phyloP scores from a whole-genome alignment of 2,888 invertebrate genomes.

The Scaptodrosophila latifasciaeformis region DNA sequence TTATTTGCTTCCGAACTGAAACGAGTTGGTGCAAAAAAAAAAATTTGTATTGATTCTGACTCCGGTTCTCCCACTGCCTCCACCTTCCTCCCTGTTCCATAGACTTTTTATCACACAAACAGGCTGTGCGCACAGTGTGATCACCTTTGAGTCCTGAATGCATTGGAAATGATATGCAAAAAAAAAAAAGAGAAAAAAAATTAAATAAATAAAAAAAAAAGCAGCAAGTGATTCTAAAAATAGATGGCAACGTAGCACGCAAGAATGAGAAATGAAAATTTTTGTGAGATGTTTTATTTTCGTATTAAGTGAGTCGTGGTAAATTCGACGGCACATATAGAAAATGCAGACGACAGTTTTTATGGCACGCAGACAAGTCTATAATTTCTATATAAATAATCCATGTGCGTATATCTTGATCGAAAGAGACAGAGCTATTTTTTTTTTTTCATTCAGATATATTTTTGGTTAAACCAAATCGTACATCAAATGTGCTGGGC shows the following conservation, averaged over 20 bases:
- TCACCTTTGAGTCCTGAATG: constrained; percentile 27
- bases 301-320: constrained; percentile 1
- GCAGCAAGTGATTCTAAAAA: constrained; percentile 26
- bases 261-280: constrained; percentile 33
- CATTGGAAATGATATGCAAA: constrained; percentile 61
- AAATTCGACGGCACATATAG: constrained; percentile 38
- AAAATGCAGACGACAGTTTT: constrained; percentile 48
- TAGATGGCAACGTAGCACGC: constrained; percentile 29
- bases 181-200: constrained; percentile 28
- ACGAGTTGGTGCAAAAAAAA: too few species aligned
- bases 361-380: constrained; percentile 28
- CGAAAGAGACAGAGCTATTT: too few species aligned
- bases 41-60: too few species aligned
- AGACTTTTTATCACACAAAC: constrained; percentile 16
- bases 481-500: too few species aligned
- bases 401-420: too few species aligned
- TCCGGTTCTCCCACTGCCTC: too few species aligned
- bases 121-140: too few species aligned
- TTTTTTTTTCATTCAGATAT: too few species aligned
- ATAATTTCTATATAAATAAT: constrained; percentile 30
- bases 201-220: constrained; percentile 47
- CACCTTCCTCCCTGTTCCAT: too few species aligned
- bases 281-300: constrained; percentile 35
- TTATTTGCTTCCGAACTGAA: constrained; percentile 13
- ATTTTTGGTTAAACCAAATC: too few species aligned